Base-by-base conservation (phyloP, 2,888 invertebrate species). In the Abrostola triplasia region DNA sequence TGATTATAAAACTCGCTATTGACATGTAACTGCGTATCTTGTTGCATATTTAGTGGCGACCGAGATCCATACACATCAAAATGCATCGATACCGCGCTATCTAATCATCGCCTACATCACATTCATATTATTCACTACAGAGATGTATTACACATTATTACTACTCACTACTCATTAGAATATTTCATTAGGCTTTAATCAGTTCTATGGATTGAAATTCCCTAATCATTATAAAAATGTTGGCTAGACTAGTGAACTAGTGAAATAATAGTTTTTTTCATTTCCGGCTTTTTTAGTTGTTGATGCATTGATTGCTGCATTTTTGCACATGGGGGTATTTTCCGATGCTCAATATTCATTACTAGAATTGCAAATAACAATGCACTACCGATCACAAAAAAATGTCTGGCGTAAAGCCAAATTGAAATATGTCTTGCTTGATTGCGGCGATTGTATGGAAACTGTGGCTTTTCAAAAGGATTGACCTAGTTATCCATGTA, bases 381-480 rank as follows among this genome's bases (percentile, higher is more conserved):
- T 88, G 88, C 87, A 87, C 63, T 84, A 63, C 84, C 73, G 70
- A 84, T 73, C 70, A 88, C 82, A 88, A 88, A 89, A 91, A 87
- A 90, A 88, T 79, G 84, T 87, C 87, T 91, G 90, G 91, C 86
- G 59, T 67, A 66, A 69, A 61, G 84, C 89, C 90, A 91, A 92
- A 92, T 92, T 90, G 85, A 92, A 89, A 91, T 88, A 86, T 87
- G 82, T 89, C 85, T 89, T 86, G 85, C 79, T 87, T 82, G 84
- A 87, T 83, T 89, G 88, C 87, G 85, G 83, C 86, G 74, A 87
- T 87, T 88, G 88, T 89, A 79, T 82, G 75, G 81, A 85, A 87
- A 82, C 81, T 74, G 84, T 82, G 72, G 82, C 78, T 87, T 89
- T 90, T 84, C 78, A 89, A 88, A 88, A 86, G 84, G 84, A 85